A percentile compares a stretch with the other conserved stretches of the same genome.
These are phyloP conservation scores for Metallyticus violacea DNA, from an alignment of 2,888 invertebrate species.

Conservation along the genomic window DNA sequence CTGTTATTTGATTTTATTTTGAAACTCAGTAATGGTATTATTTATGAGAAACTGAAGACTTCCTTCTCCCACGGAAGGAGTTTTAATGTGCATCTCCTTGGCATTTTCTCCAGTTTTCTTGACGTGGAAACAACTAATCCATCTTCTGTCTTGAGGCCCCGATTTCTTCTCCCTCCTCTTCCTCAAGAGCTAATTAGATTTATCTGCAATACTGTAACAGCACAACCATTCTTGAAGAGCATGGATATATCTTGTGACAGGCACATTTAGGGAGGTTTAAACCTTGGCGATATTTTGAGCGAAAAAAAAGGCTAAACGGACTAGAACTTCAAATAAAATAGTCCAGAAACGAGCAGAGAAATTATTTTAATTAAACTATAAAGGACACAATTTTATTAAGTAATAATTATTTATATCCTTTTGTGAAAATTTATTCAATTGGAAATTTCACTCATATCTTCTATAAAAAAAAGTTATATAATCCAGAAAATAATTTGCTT, in stretches of 20 bases:
- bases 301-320: neutral
- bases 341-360: too few species aligned
- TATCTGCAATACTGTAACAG: neutral
- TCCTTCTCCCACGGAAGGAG: neutral
- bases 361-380: too few species aligned
- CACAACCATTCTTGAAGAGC: too few species aligned
- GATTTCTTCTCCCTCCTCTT: neutral
- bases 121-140: neutral
- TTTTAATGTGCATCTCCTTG: neutral
- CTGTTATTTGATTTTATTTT: neutral
- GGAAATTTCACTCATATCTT: too few species aligned
- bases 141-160: neutral
- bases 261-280: neutral
- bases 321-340: neutral
- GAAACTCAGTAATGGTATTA: neutral
- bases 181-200: neutral
- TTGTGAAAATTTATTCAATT: too few species aligned
- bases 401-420: too few species aligned
- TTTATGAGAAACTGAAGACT: neutral
- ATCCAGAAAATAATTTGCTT: too few species aligned
- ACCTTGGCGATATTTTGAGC: neutral
- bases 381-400: too few species aligned
- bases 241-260: neutral
- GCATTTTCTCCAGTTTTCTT: neutral
- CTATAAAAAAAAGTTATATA: too few species aligned